Evolutionary conservation across 2,888 invertebrate genomes (phyloP).

Genomic region (Thecophora atra): DNA sequence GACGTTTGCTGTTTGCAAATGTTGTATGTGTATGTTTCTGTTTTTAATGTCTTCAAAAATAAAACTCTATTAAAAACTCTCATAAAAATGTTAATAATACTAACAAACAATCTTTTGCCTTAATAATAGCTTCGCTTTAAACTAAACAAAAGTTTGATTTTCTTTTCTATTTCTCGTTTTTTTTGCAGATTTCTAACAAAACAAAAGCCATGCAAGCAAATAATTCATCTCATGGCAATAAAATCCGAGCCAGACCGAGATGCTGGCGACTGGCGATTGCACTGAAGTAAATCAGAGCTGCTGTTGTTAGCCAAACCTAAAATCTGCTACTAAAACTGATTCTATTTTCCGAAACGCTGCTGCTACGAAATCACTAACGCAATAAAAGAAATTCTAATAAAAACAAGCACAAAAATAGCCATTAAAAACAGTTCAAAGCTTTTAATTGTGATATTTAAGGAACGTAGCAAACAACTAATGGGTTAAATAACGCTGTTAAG

Average conservation of each 20-base stretch:
- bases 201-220: constrained; percentile 33
- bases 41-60: not conserved
- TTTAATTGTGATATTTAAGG: too few species aligned
- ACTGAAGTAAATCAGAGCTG: constrained; percentile 20
- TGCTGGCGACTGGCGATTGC: constrained; percentile 7
- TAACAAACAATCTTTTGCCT: not conserved
- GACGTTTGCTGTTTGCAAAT: too few species aligned
- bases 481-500: not conserved
- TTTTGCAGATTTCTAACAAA: constrained; percentile 40
- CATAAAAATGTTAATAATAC: not conserved
- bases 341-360: not conserved
- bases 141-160: constrained; percentile 35
- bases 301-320: constrained; percentile 12
- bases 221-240: not conserved
- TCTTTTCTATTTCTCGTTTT: constrained; percentile 43
- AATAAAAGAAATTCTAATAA: not conserved
- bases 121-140: constrained; percentile 16
- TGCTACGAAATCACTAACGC: not conserved
- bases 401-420: not conserved
- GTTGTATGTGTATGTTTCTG: constrained; percentile 10
- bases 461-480: not conserved
- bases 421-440: too few species aligned
- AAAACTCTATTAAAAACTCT: not conserved
- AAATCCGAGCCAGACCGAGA: constrained; percentile 7
- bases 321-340: constrained; percentile 34